Conservation (phyloP, 2,888 invertebrate genomes). For the Cheilosia impressa region DNA sequence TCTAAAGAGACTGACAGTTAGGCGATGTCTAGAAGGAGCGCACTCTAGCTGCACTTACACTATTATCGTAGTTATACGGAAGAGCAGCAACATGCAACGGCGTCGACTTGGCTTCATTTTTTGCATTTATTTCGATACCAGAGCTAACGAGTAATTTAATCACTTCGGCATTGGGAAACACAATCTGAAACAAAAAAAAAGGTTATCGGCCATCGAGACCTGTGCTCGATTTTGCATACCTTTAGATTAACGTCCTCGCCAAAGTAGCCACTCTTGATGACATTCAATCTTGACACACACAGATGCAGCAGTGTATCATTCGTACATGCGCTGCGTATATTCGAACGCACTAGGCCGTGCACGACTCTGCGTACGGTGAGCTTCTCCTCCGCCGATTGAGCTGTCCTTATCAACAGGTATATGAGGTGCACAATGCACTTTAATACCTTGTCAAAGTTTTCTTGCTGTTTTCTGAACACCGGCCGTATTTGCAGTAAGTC, state of each 20-base stretch:
- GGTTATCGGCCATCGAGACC: too few relatives aligned
- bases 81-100: conserved; percentile 92
- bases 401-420: conserved; percentile 87
- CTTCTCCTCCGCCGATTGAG: conserved; percentile 84
- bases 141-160: conserved; percentile 89
- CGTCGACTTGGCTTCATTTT: conserved; percentile 90
- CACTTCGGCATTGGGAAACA: conserved; percentile 90
- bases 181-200: conserved; percentile 81
- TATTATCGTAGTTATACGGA: conserved; percentile 89
- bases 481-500: conserved; percentile 86
- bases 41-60: conserved; percentile 83
- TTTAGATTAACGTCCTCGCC: conserved; percentile 87
- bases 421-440: conserved; percentile 92
- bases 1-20: neutral
- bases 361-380: conserved; percentile 84
- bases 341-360: conserved; percentile 83
- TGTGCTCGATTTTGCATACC: conserved; percentile 76
- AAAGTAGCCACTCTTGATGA: conserved; percentile 91
- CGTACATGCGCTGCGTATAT: conserved; percentile 88
- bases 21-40: too few relatives aligned
- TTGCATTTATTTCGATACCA: conserved; percentile 90
- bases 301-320: conserved; percentile 94
- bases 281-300: conserved; percentile 90
- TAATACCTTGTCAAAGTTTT: conserved; percentile 91
- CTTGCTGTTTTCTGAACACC: conserved; percentile 90